Evolutionary conservation across 2,888 invertebrate species (phyloP), one percentile per base, ranked within the genome.

Genomic region (Plutella xylostella): DNA sequence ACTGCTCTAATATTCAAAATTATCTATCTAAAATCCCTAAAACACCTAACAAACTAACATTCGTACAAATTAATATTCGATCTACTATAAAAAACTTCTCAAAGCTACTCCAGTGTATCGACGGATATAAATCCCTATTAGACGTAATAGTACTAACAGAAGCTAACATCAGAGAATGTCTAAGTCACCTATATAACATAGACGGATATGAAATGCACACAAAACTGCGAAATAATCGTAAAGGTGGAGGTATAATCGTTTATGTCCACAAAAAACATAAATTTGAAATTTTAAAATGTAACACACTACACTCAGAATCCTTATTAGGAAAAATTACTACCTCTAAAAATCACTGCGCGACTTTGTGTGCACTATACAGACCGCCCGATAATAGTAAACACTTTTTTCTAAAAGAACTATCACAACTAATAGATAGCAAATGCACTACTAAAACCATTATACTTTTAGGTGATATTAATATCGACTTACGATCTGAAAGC

Each of bases 21-120:
- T 33, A 14, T 33, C 5, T 6, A 5, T 9, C 12, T n/a, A 33
- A 33, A 14, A 11, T 14, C 5, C 33, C 15, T 14, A 33, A 33
- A 9, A 5, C n/a, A 11, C 5, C 33, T 5, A 48, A 31, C 42
- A 38, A 35, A 11, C 41, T 48, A 3, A 39, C 43, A 19, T 46
- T 39, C 38, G n/a, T 58, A 1, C 55, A 56, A 39, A 37, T 53
- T 9, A 55, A 55, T 44, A 55, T 54, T 15, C 45, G 54, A 44
- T 55, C 55, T 14, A 22, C 54, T 12, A 47, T 53, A 9, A 54
- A 53, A 48, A 54, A 55, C 33, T 52, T 50, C 42, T 38, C 44
- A 0, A 45, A 51, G 46, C 30, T 53, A 34, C 28, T 43, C 12
- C 48, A 48, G 44, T 22, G 48, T 9, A 38, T 53, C 12, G 34